Conservation (phyloP, 2,113 vertebrate species). For the Rutilus rutilus region DNA sequence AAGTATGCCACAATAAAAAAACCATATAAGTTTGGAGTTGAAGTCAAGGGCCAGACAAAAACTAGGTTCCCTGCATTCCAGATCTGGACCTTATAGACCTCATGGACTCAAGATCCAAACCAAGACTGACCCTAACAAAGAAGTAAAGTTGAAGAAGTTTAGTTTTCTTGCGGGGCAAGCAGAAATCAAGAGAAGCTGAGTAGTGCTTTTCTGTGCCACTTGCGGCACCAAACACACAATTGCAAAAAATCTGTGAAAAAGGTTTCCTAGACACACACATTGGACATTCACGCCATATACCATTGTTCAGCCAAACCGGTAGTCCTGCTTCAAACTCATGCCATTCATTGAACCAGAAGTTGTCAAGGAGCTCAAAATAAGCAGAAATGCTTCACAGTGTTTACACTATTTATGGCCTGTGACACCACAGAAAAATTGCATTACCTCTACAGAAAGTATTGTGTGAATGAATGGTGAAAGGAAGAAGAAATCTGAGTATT, state of each 20-base stretch:
- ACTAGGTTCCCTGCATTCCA: background rate
- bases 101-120: background rate
- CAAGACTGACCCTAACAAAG: background rate
- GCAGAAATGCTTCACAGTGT: background rate
- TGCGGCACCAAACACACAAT: too few relatives aligned
- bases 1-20: background rate
- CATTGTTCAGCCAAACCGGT: background rate
- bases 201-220: background rate
- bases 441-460: background rate
- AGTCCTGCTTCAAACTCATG: background rate
- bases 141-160: background rate
- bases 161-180: background rate
- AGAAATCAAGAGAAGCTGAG: background rate
- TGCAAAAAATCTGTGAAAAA: too few relatives aligned
- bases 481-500: constrained; percentile 22
- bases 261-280: background rate
- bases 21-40: background rate
- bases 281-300: background rate
- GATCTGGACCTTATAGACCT: background rate
- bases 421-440: background rate
- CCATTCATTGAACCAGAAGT: background rate
- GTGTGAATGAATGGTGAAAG: background rate
- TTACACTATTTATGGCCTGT: background rate
- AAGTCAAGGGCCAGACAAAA: background rate
- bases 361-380: background rate